Percentiles rank a stretch among this genome's conserved stretches.
These are phyloP conservation scores for Anoplolepis gracilipes DNA, from an alignment of 1,140 invertebrate genomes.

Conservation along the genomic window DNA sequence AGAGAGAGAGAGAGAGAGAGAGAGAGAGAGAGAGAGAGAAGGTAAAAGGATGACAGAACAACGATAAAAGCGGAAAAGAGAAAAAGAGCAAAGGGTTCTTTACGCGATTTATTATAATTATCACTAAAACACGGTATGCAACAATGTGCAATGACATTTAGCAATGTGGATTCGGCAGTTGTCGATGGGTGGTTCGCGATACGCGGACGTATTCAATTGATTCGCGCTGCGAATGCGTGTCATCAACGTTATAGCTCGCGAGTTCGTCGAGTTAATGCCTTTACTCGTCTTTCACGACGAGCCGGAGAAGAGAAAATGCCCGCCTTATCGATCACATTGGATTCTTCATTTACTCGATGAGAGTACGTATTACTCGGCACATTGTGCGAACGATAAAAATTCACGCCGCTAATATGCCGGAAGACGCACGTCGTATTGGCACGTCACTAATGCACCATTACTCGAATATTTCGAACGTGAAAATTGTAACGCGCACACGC, in stretches of 20 bases:
- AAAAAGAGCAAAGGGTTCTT: constrained; percentile 33
- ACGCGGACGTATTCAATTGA: neutral
- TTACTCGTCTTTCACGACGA: neutral
- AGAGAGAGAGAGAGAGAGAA: neutral
- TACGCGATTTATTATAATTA: constrained; percentile 60
- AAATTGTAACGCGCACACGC: neutral
- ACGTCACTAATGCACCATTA: constrained; percentile 22
- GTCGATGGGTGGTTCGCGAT: constrained; percentile 24
- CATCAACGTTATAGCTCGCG: neutral
- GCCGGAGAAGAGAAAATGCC: neutral
- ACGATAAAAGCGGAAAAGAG: constrained; percentile 32
- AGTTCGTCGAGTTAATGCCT: constrained; percentile 23
- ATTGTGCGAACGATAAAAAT: constrained; percentile 18
- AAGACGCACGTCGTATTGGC: constrained; percentile 24
- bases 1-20: too few relatives aligned
- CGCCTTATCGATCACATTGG: constrained; percentile 15
- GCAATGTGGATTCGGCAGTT: constrained; percentile 2
- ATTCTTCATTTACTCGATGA: constrained; percentile 23
- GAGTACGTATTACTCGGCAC: neutral
- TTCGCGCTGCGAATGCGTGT: too few relatives aligned
- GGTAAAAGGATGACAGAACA: too few relatives aligned
- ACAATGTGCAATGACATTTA: constrained; percentile 42
- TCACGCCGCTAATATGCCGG: neutral
- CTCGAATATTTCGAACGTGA: constrained; percentile 3
- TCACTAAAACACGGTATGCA: constrained; percentile 49